Evolutionary conservation across 2,888 invertebrate genomes (phyloP).

Genomic region (Drosophila demipolita): DNA sequence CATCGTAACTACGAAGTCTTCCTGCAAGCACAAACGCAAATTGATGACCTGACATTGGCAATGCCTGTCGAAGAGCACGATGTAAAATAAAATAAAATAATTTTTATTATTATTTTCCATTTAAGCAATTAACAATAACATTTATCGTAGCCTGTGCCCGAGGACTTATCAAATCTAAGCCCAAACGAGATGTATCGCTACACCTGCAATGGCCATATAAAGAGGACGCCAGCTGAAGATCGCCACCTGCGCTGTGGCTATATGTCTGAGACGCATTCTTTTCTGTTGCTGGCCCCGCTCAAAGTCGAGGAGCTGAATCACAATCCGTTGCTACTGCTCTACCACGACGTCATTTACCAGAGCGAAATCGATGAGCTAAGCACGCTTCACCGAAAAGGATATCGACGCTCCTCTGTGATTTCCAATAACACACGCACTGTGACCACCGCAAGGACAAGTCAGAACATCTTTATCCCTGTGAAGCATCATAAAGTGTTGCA

Average conservation of each 20-base stretch:
- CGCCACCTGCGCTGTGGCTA: conserved; percentile 83
- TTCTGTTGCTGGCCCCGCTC: conserved; percentile 84
- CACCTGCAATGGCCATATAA: conserved; percentile 86
- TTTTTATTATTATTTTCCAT: not conserved
- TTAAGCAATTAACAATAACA: not conserved
- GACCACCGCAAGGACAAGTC: conserved; percentile 71
- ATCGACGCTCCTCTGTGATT: conserved; percentile 86
- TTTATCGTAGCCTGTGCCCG: conserved; percentile 62
- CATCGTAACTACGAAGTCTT: not conserved
- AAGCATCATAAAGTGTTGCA: conserved; percentile 86
- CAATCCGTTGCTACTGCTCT: conserved; percentile 86
- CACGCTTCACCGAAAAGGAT: conserved; percentile 86
- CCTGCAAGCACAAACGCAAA: not conserved
- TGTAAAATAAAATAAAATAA: conserved; percentile 46
- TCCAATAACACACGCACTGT: conserved; percentile 89
- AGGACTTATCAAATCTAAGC: conserved; percentile 26
- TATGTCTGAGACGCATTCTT: conserved; percentile 82
- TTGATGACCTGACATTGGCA: not conserved
- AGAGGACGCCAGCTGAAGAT: conserved; percentile 83
- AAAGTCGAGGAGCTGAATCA: conserved; percentile 86
- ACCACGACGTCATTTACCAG: conserved; percentile 87
- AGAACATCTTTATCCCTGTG: conserved; percentile 61
- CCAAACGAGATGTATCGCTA: conserved; percentile 53
- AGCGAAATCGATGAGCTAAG: conserved; percentile 86
- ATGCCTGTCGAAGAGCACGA: conserved; percentile 61